phyloP scores from a whole-genome alignment of 2,113 vertebrate genomes.

The Genyomyrus donnyi region DNA sequence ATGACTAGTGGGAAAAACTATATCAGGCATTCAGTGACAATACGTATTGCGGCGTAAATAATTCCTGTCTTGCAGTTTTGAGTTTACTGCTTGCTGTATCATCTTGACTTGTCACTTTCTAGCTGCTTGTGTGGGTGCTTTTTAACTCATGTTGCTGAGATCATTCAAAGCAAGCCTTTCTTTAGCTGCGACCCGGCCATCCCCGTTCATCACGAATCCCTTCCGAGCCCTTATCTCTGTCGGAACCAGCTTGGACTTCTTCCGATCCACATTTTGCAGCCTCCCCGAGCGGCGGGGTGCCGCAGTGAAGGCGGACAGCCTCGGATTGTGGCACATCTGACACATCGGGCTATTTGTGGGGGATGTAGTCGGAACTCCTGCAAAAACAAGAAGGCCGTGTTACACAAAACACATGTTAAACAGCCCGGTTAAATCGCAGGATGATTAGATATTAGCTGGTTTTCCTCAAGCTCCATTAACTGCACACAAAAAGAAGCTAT shows the following conservation, averaged over 20 bases:
- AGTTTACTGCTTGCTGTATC: background rate
- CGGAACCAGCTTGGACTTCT: background rate
- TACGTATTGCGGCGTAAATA: background rate
- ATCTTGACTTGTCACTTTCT: background rate
- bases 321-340: background rate
- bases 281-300: background rate
- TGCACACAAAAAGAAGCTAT: constrained; percentile 21
- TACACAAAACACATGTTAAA: constrained; percentile 16
- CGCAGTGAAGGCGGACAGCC: background rate
- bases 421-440: constrained; percentile 7
- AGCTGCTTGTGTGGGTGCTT: background rate
- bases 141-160: background rate
- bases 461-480: constrained; percentile 18
- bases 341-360: background rate
- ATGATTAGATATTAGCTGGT: constrained; percentile 28
- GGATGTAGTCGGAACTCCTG: background rate
- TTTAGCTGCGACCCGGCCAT: background rate
- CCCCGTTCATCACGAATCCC: background rate
- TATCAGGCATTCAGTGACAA: background rate
- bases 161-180: background rate
- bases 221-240: background rate
- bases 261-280: background rate
- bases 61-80: background rate
- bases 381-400: background rate
- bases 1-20: background rate